Percentiles rank a stretch among this genome's conserved stretches.
Evolutionary conservation across 2,113 vertebrate genomes (phyloP).

Genomic region (Cavia porcellus): DNA sequence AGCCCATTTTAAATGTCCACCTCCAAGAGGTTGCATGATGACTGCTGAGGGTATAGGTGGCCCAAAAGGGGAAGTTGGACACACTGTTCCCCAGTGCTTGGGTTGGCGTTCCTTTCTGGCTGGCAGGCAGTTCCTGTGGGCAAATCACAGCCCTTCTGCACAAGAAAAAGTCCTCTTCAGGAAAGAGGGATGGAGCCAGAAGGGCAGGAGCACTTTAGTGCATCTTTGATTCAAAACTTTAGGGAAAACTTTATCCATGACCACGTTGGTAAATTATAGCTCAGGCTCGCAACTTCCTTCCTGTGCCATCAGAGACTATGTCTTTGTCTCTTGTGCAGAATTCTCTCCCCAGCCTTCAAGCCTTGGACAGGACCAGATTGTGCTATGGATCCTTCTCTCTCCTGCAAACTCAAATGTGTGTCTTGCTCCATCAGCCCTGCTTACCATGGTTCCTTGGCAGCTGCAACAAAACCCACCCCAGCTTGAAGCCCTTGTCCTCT

Average conservation of each 20-base stretch:
- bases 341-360: neutral
- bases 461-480: neutral
- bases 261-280: neutral
- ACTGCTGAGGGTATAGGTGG: neutral
- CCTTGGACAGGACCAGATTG: no score
- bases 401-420: neutral
- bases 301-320: neutral
- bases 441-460: neutral
- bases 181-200: neutral
- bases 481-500: neutral
- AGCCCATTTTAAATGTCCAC: rapidly evolving
- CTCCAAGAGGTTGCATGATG: neutral
- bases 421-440: neutral
- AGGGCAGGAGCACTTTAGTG: neutral
- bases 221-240: neutral
- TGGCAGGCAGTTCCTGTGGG: neutral
- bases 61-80: neutral
- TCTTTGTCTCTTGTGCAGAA: neutral
- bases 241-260: neutral
- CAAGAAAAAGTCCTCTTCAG: neutral
- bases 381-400: neutral
- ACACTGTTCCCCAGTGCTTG: neutral
- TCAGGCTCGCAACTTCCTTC: neutral
- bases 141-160: neutral
- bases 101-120: no score